Conservation (phyloP, 2,888 invertebrate species). For the Chloroclysta siterata region DNA sequence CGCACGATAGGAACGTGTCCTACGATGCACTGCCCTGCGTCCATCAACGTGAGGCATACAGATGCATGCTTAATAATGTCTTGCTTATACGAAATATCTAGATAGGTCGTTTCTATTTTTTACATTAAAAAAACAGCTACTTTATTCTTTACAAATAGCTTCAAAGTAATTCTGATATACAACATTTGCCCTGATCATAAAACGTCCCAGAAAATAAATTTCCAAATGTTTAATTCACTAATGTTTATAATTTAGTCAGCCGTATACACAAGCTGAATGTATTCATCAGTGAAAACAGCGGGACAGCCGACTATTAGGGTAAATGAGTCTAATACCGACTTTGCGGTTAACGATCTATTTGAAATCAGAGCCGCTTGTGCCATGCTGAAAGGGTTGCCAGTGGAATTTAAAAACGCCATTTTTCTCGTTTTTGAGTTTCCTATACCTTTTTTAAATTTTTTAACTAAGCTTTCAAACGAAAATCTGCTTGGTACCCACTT, state of each 20-base stretch:
- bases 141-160: too few species aligned
- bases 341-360: slow-evolving; percentile 50
- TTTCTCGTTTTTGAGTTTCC: neutral
- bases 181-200: neutral
- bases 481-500: too few species aligned
- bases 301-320: slow-evolving; percentile 35
- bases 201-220: neutral
- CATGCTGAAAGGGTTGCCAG: slow-evolving; percentile 21
- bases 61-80: too few species aligned
- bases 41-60: too few species aligned
- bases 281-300: slow-evolving; percentile 25
- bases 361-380: slow-evolving; percentile 51
- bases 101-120: too few species aligned
- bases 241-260: slow-evolving; percentile 19
- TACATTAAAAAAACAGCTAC: too few species aligned
- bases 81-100: too few species aligned
- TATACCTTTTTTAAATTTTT: too few species aligned
- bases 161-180: too few species aligned
- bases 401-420: neutral
- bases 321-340: slow-evolving; percentile 45
- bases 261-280: slow-evolving; percentile 28
- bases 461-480: too few species aligned
- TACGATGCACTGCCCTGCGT: too few species aligned
- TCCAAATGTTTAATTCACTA: slow-evolving; percentile 1
- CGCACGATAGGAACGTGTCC: too few species aligned